phyloP scores from a whole-genome alignment of 1,140 invertebrate species.

The Nylanderia fulva region DNA sequence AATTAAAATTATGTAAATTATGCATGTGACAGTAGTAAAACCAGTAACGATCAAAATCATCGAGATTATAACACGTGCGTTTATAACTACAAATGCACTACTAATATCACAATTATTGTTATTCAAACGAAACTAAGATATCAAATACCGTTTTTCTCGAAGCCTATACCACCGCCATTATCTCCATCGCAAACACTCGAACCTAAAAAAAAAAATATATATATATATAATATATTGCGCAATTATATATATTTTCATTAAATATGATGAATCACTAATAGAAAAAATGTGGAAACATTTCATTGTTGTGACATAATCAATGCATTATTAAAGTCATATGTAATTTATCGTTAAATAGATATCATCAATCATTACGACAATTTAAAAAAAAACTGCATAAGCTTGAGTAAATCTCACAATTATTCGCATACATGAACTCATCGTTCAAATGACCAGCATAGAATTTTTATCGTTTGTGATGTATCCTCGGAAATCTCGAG shows the following conservation, averaged over 20 bases:
- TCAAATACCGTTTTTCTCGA: constrained; percentile 68
- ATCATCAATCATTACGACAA: not conserved
- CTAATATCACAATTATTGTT: too few relatives aligned
- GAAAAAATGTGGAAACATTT: not conserved
- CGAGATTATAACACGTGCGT: too few relatives aligned
- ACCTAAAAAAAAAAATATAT: too few relatives aligned
- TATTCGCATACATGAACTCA: constrained; percentile 50
- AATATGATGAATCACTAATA: not conserved
- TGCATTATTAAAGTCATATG: not conserved
- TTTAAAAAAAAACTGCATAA: not conserved
- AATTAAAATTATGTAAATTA: too few relatives aligned
- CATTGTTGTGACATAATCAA: too few relatives aligned
- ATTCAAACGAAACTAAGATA: too few relatives aligned
- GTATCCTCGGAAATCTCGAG: constrained; percentile 69
- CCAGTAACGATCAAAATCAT: too few relatives aligned
- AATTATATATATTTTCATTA: not conserved
- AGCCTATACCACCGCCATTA: constrained; percentile 79
- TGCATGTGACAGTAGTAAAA: too few relatives aligned
- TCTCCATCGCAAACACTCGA: constrained; percentile 76
- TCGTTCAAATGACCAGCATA: constrained; percentile 75
- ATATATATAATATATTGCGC: too few relatives aligned
- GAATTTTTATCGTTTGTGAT: constrained; percentile 77
- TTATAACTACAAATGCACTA: constrained; percentile 75
- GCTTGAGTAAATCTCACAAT: not conserved
- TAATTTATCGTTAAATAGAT: too few relatives aligned